phyloP scores from a whole-genome alignment of 2,888 invertebrate genomes.

The Platerodrilus igneus region DNA sequence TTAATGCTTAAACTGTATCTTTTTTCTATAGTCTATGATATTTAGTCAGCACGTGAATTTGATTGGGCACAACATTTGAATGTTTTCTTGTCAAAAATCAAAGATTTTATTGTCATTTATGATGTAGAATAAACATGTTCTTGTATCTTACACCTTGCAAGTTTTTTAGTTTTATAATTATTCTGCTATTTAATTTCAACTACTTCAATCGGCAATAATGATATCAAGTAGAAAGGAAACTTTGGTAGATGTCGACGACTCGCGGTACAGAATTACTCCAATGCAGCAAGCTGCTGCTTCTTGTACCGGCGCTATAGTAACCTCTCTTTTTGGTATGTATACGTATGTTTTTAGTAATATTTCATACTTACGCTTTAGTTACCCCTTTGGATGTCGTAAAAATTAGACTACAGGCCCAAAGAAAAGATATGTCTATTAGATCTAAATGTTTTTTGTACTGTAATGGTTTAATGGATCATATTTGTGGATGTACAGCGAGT shows the following conservation, averaged over 20 bases:
- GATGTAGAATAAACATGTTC: too few relatives aligned
- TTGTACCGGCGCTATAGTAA: slow-evolving; percentile 83
- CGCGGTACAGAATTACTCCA: slow-evolving; percentile 70
- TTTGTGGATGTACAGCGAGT: slow-evolving; percentile 73
- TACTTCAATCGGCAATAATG: too few relatives aligned
- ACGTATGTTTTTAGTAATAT: slow-evolving; percentile 1
- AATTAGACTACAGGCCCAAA: slow-evolving; percentile 92
- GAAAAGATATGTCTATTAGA: slow-evolving; percentile 71
- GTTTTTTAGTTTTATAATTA: too few relatives aligned
- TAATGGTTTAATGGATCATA: slow-evolving; percentile 98
- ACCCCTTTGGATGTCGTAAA: slow-evolving; percentile 99
- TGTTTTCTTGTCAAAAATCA: too few relatives aligned
- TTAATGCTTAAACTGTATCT: too few relatives aligned
- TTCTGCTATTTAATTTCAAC: too few relatives aligned
- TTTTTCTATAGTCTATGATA: too few relatives aligned
- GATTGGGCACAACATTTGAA: too few relatives aligned
- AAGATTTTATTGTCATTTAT: too few relatives aligned
- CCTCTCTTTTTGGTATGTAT: slow-evolving; percentile 77
- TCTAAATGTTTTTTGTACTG: slow-evolving; percentile 93
- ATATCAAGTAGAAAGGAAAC: slow-evolving; percentile 1
- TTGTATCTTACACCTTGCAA: too few relatives aligned
- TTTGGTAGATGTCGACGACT: slow-evolving; percentile 58
- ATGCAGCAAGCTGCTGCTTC: slow-evolving; percentile 81
- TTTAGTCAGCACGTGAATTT: too few relatives aligned
- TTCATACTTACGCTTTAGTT: slow-evolving; percentile 54